phyloP scores from a whole-genome alignment of 2,888 invertebrate species.

The Ormyrus nitidulus region DNA sequence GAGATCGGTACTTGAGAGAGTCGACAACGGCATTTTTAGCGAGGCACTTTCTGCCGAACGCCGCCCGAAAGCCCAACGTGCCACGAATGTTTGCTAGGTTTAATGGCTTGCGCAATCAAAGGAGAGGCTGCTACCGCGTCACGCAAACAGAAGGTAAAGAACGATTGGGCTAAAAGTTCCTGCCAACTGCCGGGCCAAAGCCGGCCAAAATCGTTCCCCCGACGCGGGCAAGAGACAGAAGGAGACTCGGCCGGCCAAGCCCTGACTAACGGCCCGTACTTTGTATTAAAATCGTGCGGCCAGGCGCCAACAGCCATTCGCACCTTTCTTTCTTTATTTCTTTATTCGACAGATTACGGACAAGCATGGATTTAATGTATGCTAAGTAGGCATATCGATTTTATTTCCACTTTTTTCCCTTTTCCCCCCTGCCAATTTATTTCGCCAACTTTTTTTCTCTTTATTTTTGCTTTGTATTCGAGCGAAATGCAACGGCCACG shows the following conservation, averaged over 20 bases:
- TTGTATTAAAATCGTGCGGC: constrained; percentile 7
- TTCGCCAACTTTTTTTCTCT: neutral
- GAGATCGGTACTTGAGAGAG: constrained; percentile 42
- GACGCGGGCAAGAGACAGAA: neutral
- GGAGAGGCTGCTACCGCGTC: neutral
- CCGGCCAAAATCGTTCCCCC: constrained; percentile 24
- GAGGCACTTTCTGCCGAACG: constrained; percentile 27
- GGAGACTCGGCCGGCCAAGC: neutral
- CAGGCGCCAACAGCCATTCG: constrained; percentile 1
- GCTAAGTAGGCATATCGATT: neutral
- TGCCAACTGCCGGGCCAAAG: constrained; percentile 41
- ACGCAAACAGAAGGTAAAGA: constrained; percentile 12
- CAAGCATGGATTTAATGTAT: neutral
- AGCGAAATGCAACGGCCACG: neutral
- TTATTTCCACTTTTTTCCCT: neutral
- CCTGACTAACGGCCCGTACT: constrained; percentile 20
- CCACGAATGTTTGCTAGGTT: constrained; percentile 49
- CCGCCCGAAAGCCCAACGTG: constrained; percentile 41
- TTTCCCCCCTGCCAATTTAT: neutral
- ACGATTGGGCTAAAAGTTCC: constrained; percentile 26
- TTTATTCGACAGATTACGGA: constrained; percentile 2
- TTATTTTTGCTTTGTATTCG: neutral
- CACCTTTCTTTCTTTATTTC: constrained; percentile 10
- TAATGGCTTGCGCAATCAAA: constrained; percentile 35
- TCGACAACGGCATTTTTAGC: constrained; percentile 45